Evolutionary conservation across 2,797 vertebrate species (phyloP).

Genomic region (Morus bassanus): DNA sequence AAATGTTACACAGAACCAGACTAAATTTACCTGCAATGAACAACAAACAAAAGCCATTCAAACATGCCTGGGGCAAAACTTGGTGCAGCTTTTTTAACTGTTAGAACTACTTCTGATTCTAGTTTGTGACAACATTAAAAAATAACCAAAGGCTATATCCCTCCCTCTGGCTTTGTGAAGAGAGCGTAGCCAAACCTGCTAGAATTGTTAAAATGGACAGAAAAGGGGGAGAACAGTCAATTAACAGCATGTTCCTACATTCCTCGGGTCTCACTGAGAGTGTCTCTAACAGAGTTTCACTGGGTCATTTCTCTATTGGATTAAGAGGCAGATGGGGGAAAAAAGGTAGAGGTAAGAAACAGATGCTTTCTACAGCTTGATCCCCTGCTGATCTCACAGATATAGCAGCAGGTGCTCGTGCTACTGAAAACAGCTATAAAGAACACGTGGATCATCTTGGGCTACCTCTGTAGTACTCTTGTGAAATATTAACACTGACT

Average conservation of each 20-base stretch:
- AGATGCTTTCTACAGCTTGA: neutral
- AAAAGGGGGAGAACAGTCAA: neutral
- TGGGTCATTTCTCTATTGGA: neutral
- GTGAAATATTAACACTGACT: neutral
- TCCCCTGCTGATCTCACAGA: neutral
- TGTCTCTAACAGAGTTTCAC: neutral
- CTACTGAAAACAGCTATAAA: neutral
- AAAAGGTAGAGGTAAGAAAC: conserved; percentile 14
- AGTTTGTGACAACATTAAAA: neutral
- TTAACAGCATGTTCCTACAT: neutral
- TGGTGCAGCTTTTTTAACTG: neutral
- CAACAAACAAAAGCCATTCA: neutral
- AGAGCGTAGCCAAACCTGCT: neutral
- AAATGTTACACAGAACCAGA: neutral
- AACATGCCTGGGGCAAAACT: neutral
- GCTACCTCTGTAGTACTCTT: neutral
- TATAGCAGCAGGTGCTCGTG: neutral
- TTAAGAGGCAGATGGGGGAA: conserved; percentile 23
- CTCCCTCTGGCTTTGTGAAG: neutral
- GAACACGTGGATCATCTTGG: neutral
- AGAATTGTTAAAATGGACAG: neutral
- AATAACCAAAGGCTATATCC: neutral
- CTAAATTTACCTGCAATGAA: neutral
- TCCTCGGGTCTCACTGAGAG: neutral
- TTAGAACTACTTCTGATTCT: neutral